These are phyloP conservation scores for Eublepharis macularius DNA, from an alignment of 2,113 vertebrate genomes.

Conservation along the genomic window DNA sequence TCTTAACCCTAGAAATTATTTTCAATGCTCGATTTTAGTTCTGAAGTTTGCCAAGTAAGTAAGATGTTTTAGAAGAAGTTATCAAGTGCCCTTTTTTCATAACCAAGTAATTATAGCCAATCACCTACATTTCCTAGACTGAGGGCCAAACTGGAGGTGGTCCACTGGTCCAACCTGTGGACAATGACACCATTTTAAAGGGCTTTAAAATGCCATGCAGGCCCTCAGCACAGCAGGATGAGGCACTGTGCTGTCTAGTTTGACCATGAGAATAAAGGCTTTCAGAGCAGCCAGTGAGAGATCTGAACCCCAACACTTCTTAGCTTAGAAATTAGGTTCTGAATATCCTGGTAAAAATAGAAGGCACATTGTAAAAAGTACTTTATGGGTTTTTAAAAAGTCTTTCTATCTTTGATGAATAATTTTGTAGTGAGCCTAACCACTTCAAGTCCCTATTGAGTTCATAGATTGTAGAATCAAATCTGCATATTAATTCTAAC, in stretches of 20 bases:
- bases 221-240: too few species aligned
- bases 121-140: background rate
- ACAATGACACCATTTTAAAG: too few species aligned
- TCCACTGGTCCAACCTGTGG: too few species aligned
- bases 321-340: background rate
- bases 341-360: background rate
- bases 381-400: background rate
- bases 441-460: too few species aligned
- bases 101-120: background rate
- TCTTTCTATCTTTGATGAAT: background rate
- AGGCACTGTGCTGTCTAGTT: too few species aligned
- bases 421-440: background rate
- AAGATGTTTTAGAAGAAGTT: background rate
- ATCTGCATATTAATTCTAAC: too few species aligned
- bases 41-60: background rate
- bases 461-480: too few species aligned
- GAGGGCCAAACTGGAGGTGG: too few species aligned
- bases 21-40: background rate
- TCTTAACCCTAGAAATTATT: background rate
- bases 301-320: background rate
- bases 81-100: background rate
- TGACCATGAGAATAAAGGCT: too few species aligned
- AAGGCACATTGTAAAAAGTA: background rate
- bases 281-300: background rate
- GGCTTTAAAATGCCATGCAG: too few species aligned